Evolutionary conservation across 2,797 vertebrate species (phyloP), one percentile per base, ranked within the genome.

Genomic region (Rousettus madagascariensis): DNA sequence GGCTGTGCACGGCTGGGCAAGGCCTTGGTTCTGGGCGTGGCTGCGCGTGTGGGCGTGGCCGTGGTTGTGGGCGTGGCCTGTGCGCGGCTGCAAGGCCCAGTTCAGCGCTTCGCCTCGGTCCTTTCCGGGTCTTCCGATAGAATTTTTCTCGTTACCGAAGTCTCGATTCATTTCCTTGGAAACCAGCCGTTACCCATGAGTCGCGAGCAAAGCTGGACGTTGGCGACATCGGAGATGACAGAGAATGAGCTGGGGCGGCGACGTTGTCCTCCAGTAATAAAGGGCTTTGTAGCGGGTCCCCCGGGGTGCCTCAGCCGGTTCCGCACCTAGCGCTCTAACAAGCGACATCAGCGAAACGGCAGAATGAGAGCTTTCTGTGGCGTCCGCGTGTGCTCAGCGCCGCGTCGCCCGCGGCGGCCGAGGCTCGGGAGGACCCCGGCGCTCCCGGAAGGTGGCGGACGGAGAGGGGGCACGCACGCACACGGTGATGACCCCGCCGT

Each of bases 381-480:
- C 5, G 15, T 10, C 49, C 0, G 1, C 0, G 1, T 3, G 30
- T 36, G 38, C n/a, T 17, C 17, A 16, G 36, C 26, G 43, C 13
- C 13, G 57, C 46, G 1, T 22, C 15, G 16, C 2, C 16, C 2
- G 17, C 69, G 16, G 15, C 0, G 16, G 36, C 71, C 38, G 12
- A 59, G 71, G 19, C 19, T 0, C 5, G 19, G 61, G 8, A 13
- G 26, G 8, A 4, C 16, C 38, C 5, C 10, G 43, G 11, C 0
- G 30, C 1, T 61, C 16, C 15, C 2, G 1, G 3, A 0, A 24
- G 49, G 5, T n/a, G 20, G 4, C 0, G n/a, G 24, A 22, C 46
- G 30, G 51, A 33, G 43, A 41, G 51, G 63, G 12, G 43, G 19
- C 43, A 43, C 7, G 1, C 13, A 0, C 6, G 16, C 15, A 2